Evolutionary conservation across 2,113 vertebrate species (phyloP), one percentile per base, ranked within the genome.

Genomic region (Epinephelus moara): DNA sequence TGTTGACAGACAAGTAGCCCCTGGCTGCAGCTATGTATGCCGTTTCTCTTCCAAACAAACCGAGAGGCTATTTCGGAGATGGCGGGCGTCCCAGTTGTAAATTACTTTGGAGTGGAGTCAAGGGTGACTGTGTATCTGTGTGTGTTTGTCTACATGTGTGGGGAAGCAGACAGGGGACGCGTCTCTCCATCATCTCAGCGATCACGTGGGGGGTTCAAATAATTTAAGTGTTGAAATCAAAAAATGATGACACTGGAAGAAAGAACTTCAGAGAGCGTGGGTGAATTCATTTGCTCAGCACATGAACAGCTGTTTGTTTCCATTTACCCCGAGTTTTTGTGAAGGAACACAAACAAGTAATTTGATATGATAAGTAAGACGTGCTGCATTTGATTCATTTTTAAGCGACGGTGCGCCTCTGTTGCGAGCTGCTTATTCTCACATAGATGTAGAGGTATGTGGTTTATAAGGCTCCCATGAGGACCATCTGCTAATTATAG

Each of bases 61-160:
- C 3, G 40, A 81, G 81, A 86, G 68, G 82, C 85, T 88, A 63
- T 91, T 92, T 88, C 88, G 78, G 90, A 79, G 49, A 89, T 92
- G 90, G 87, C 86, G 14, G 50, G 80, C 68, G 74, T 93, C 89
- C 91, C 86, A 88, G 86, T 78, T 74, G 78, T 83, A 92, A 93
- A 93, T 94, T 88, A 91, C 85, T 92, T 92, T 93, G 90, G 92
- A 93, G 70, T 78, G 72, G 78, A 88, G 82, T 92, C 91, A 93
- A 91, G 87, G 81, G 80, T 80, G 78, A 69, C 61, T 47, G 63
- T 66, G 45, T 72, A 27, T 70, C 47, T 70, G 63, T 81, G 62
- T 70, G 23, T 73, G 21, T 66, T 61, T 82, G 50, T 71, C 49
- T 86, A 15, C 47, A 74, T 47, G 64, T 71, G 81, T 62, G 64